Percentiles rank a stretch among this genome's conserved stretches.
phyloP scores from a whole-genome alignment of 2,888 invertebrate genomes.

The Seladonia tumulorum region DNA sequence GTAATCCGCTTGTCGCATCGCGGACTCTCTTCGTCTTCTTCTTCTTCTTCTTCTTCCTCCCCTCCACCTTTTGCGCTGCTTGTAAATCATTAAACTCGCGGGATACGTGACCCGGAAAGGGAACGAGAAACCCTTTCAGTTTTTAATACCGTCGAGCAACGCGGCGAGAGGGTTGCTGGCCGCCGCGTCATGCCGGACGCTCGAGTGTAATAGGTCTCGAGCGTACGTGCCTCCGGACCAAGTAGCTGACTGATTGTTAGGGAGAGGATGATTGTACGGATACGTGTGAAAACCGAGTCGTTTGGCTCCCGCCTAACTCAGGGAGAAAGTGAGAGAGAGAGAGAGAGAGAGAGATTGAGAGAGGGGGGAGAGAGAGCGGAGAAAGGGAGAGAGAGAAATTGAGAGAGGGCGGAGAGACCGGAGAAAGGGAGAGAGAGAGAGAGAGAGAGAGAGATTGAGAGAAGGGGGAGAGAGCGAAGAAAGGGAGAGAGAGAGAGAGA shows the following conservation, averaged over 20 bases:
- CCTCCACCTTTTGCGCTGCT: constrained; percentile 9
- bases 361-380: background rate
- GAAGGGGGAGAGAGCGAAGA: no score
- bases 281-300: constrained; percentile 39
- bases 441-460: no score
- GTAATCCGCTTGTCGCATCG: constrained; percentile 43
- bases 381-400: background rate
- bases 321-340: background rate
- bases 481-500: background rate
- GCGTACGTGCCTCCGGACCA: constrained; percentile 49
- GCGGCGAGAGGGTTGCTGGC: background rate
- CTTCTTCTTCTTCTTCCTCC: background rate
- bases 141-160: constrained; percentile 52
- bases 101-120: constrained; percentile 47
- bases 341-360: background rate
- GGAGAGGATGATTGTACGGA: constrained; percentile 13
- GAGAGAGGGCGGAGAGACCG: no score
- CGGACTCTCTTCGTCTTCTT: constrained; percentile 4
- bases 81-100: constrained; percentile 50
- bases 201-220: constrained; percentile 48
- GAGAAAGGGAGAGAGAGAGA: background rate
- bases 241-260: constrained; percentile 38
- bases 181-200: constrained; percentile 20
- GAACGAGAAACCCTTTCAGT: constrained; percentile 42
- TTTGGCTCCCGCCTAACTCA: constrained; percentile 11